Conservation (phyloP, 2,888 invertebrate genomes). For the Scaptomyza flava region DNA sequence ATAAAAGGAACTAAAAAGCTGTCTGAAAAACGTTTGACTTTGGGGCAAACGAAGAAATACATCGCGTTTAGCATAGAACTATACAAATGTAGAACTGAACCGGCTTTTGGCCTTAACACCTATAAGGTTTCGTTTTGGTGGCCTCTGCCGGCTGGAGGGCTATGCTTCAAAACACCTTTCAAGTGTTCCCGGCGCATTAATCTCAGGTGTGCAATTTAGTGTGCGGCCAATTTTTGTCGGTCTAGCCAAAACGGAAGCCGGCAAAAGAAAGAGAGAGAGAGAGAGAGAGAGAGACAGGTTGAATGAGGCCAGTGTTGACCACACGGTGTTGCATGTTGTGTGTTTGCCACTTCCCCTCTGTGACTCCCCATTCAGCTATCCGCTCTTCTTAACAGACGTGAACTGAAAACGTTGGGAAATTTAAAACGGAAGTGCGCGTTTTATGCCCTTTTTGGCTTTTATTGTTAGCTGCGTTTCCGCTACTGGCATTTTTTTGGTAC, state of each 20-base stretch:
- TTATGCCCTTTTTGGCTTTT: constrained; percentile 72
- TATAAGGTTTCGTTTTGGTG: constrained; percentile 23
- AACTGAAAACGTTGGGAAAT: constrained; percentile 50
- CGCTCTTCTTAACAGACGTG: neutral
- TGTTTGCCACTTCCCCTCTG: neutral
- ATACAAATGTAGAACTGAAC: constrained; percentile 13
- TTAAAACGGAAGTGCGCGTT: constrained; percentile 77
- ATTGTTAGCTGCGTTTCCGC: constrained; percentile 73
- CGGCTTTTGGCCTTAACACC: constrained; percentile 62
- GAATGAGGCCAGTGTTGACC: constrained; percentile 52
- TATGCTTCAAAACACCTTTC: constrained; percentile 54
- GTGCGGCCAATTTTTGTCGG: constrained; percentile 77
- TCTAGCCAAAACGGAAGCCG: constrained; percentile 56
- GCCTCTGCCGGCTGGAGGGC: neutral
- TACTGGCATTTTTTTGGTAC: constrained; percentile 47
- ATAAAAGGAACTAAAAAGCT: constrained; percentile 16
- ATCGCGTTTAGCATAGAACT: constrained; percentile 24
- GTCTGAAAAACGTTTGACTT: constrained; percentile 67
- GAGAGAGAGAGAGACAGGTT: neutral
- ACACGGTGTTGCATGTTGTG: constrained; percentile 45
- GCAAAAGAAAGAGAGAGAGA: neutral
- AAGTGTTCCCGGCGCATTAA: constrained; percentile 73
- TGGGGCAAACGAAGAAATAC: constrained; percentile 17
- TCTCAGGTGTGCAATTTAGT: constrained; percentile 80
- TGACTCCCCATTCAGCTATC: neutral